These are phyloP conservation scores for Agelastica alni DNA, from an alignment of 2,888 invertebrate genomes.

Conservation along the genomic window DNA sequence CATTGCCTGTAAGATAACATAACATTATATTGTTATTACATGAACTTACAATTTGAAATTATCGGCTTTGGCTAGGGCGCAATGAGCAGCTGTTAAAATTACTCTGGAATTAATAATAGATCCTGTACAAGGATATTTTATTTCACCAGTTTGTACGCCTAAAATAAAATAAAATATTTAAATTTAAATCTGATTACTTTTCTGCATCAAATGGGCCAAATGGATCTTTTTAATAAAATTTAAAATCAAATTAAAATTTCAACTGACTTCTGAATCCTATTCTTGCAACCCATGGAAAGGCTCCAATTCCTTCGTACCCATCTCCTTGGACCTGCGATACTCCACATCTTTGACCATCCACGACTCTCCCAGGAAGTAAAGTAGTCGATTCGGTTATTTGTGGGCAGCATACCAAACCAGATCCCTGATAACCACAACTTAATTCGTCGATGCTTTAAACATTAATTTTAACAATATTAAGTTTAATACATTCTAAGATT, in stretches of 20 bases:
- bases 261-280: constrained; percentile 75
- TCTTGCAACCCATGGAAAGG: constrained; percentile 76
- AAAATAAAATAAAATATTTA: constrained; percentile 40
- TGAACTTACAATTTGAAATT: constrained; percentile 73
- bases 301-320: constrained; percentile 69
- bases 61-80: constrained; percentile 76
- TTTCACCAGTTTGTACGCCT: constrained; percentile 71
- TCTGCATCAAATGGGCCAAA: too few relatives aligned
- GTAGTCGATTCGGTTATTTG: constrained; percentile 51
- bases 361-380: constrained; percentile 39
- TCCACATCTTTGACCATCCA: constrained; percentile 63
- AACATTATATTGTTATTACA: not conserved
- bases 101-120: constrained; percentile 67
- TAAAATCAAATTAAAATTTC: too few relatives aligned
- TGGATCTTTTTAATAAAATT: too few relatives aligned
- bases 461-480: too few relatives aligned
- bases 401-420: constrained; percentile 66
- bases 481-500: too few relatives aligned
- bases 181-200: too few relatives aligned
- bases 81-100: constrained; percentile 77
- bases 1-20: not conserved
- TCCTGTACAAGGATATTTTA: constrained; percentile 77
- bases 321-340: constrained; percentile 68
- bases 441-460: constrained; percentile 60
- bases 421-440: constrained; percentile 63